phyloP scores from a whole-genome alignment of 2,888 invertebrate genomes.

The Hemicrepidius hirtus region DNA sequence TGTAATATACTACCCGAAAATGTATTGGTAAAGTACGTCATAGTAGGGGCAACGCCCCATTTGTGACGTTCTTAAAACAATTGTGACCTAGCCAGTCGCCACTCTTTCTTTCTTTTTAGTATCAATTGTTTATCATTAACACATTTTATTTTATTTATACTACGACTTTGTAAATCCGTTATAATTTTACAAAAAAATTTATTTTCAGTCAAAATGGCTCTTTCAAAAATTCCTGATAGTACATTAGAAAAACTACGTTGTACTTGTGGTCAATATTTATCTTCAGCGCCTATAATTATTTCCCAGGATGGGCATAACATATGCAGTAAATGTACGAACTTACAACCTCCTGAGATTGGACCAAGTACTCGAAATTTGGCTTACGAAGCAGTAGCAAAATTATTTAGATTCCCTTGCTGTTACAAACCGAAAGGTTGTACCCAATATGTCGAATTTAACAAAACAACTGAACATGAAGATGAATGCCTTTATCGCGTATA shows the following conservation, averaged over 20 bases:
- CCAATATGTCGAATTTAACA: constrained; percentile 1
- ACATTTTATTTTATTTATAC: too few relatives aligned
- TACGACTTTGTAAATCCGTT: too few relatives aligned
- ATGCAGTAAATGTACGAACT: not conserved
- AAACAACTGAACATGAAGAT: not conserved
- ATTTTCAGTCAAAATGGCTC: too few relatives aligned
- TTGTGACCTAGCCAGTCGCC: too few relatives aligned
- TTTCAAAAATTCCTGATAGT: not conserved
- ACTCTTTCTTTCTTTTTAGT: too few relatives aligned
- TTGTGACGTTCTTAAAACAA: too few relatives aligned
- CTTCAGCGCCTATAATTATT: not conserved
- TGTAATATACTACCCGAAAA: too few relatives aligned
- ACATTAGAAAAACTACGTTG: not conserved
- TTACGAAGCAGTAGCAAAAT: constrained; percentile 2
- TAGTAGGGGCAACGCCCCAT: too few relatives aligned
- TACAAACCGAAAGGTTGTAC: not conserved
- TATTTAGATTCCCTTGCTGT: constrained; percentile 2
- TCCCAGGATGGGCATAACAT: not conserved
- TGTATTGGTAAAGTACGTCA: too few relatives aligned
- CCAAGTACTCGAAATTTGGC: not conserved
- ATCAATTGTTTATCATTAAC: too few relatives aligned
- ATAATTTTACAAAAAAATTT: too few relatives aligned
- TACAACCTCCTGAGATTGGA: not conserved
- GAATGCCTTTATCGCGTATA: constrained; percentile 1
- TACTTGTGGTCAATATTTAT: not conserved